phyloP scores from a whole-genome alignment of 2,113 vertebrate species.

The Rhinichthys klamathensis region DNA sequence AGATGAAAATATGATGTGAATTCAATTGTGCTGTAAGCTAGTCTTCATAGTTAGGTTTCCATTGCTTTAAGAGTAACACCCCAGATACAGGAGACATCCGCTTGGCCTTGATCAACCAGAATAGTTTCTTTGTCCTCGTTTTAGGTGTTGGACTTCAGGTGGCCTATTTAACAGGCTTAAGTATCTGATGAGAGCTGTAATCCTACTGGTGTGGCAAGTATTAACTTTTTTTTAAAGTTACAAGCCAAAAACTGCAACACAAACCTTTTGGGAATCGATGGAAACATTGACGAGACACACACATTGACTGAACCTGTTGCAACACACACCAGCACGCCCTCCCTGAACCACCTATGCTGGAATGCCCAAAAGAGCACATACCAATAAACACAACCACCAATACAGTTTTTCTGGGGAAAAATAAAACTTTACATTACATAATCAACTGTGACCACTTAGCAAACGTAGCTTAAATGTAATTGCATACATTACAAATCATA shows the following conservation, averaged over 20 bases:
- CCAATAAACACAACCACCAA: slow-evolving; percentile 12
- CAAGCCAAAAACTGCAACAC: neutral
- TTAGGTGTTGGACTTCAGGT: slow-evolving; percentile 55
- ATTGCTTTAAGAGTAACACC: slow-evolving; percentile 17
- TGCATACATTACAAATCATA: neutral
- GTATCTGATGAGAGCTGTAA: slow-evolving; percentile 29
- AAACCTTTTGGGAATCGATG: neutral
- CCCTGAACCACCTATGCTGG: slow-evolving; percentile 57
- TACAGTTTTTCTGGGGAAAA: neutral
- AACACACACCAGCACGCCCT: slow-evolving; percentile 63
- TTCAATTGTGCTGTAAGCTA: neutral
- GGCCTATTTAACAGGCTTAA: slow-evolving; percentile 55
- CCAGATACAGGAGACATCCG: slow-evolving; percentile 45
- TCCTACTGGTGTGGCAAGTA: neutral
- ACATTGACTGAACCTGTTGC: slow-evolving; percentile 72
- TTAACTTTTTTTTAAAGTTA: slow-evolving; percentile 8
- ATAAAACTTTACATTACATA: neutral
- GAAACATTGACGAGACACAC: neutral
- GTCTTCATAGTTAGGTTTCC: neutral
- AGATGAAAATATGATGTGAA: neutral
- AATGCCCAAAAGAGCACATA: slow-evolving; percentile 59
- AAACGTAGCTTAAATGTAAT: neutral
- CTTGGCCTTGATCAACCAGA: slow-evolving; percentile 51
- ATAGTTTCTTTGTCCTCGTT: slow-evolving; percentile 58
- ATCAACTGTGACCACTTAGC: neutral